Percentiles rank a stretch among this genome's conserved stretches.
Conservation (phyloP, 2,888 invertebrate species). For the Hypolimnas misippus region DNA sequence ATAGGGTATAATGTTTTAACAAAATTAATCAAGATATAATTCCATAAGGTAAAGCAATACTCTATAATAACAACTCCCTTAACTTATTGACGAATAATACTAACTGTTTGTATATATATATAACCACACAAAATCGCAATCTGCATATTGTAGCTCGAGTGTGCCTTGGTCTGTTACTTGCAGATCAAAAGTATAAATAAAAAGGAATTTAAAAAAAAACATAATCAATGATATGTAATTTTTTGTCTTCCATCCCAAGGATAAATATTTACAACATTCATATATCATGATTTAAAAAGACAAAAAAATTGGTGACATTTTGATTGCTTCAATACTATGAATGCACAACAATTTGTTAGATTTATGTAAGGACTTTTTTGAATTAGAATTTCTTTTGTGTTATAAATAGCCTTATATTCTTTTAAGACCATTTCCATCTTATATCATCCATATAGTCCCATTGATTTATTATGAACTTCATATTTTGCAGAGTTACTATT, state of each 20-base stretch:
- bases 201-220: background rate
- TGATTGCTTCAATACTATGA: background rate
- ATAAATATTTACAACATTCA: too few relatives aligned
- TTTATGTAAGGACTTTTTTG: background rate
- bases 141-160: slow-evolving; percentile 51
- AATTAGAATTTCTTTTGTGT: background rate
- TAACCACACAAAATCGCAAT: slow-evolving; percentile 70
- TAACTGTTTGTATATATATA: too few relatives aligned
- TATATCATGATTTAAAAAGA: background rate
- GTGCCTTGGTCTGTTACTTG: slow-evolving; percentile 80
- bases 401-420: too few relatives aligned
- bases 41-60: too few relatives aligned
- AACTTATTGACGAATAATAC: too few relatives aligned
- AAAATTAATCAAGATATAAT: too few relatives aligned
- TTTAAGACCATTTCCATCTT: too few relatives aligned
- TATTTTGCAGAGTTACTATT: background rate
- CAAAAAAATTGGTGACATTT: background rate
- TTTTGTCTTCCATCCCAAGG: background rate
- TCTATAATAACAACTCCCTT: too few relatives aligned
- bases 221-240: background rate
- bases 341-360: background rate
- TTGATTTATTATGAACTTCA: background rate
- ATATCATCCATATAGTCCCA: too few relatives aligned
- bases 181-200: slow-evolving; percentile 37
- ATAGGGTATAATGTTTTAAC: too few relatives aligned